Evolutionary conservation across 1,140 invertebrate species (phyloP), one percentile per base, ranked within the genome.

Genomic region (Leptinotarsa defecta): DNA sequence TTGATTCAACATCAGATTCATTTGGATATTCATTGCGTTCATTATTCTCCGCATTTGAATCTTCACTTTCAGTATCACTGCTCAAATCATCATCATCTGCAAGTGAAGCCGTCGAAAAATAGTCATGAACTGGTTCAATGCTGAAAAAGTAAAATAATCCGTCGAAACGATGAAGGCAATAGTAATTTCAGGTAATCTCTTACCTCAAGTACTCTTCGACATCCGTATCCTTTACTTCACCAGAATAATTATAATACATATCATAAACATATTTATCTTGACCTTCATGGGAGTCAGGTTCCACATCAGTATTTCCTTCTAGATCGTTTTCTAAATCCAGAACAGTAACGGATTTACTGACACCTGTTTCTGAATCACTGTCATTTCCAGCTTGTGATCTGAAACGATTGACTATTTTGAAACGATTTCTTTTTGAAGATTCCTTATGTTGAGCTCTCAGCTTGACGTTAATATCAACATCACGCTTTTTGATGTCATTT

Each of bases 1-100:
- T 86, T 77, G 87, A 88, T 74, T 88, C 87, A 15, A 85, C 79
- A 64, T 89, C 88, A 2, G 86, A 86, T 76, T 88, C 88, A 78
- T 89, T 88, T 20, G 89, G 89, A 78, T 90, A 90, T 48, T 89
- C 88, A 85, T 90, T 90, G 34, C 87, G 84, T 86, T 87, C 89
- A 79, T 89, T 86, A 79, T 87, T 88, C 83, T 90, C 89, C 77
- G 87, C 87, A 85, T 90, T 90, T 0, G 88, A 89, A 83, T 90
- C 84, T 67, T 85, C 89, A 83, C 88, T 88, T 57, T 86, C 83
- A 71, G 83, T 79, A 68, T 83, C 81, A 77, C 87, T 78, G 20
- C 81, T 86, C 72, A 84, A 80, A 3, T 71, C 69, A 62, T 71
- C 69, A 62, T 86, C 85, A 65, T 88, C 86, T 75, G 85, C 78